A percentile compares a stretch with the other conserved stretches of the same genome.
phyloP scores from a whole-genome alignment of 2,113 vertebrate genomes.

The Ascaphus truei region DNA sequence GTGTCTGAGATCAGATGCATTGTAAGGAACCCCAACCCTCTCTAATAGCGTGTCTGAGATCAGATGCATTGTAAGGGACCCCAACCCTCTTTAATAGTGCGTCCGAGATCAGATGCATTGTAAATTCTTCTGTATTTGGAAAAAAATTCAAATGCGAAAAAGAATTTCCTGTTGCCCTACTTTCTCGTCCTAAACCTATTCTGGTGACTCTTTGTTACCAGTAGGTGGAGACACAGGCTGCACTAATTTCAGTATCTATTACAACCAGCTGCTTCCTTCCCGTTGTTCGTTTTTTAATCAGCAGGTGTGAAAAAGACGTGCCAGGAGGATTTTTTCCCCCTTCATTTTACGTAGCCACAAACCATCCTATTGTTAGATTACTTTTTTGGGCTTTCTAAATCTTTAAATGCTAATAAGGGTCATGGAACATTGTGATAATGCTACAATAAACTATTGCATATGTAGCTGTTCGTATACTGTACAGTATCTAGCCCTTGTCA shows the following conservation, averaged over 20 bases:
- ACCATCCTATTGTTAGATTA: background rate
- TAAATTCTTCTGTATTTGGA: too few relatives aligned
- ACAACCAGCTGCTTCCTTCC: background rate
- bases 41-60: too few relatives aligned
- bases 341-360: background rate
- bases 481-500: too few relatives aligned
- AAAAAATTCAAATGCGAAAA: too few relatives aligned
- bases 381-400: background rate
- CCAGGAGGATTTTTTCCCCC: background rate
- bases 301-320: background rate
- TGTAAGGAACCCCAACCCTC: too few relatives aligned
- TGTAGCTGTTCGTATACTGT: too few relatives aligned
- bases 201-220: background rate
- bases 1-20: too few relatives aligned
- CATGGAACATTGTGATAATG: background rate
- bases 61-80: too few relatives aligned
- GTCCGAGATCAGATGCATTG: too few relatives aligned
- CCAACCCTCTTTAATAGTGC: too few relatives aligned
- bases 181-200: background rate
- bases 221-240: constrained; percentile 30
- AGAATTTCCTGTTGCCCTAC: background rate
- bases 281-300: background rate
- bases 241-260: background rate
- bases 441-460: too few relatives aligned
- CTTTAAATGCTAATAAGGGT: background rate